Evolutionary conservation across 2,113 vertebrate genomes (phyloP).

Genomic region (Naja naja): DNA sequence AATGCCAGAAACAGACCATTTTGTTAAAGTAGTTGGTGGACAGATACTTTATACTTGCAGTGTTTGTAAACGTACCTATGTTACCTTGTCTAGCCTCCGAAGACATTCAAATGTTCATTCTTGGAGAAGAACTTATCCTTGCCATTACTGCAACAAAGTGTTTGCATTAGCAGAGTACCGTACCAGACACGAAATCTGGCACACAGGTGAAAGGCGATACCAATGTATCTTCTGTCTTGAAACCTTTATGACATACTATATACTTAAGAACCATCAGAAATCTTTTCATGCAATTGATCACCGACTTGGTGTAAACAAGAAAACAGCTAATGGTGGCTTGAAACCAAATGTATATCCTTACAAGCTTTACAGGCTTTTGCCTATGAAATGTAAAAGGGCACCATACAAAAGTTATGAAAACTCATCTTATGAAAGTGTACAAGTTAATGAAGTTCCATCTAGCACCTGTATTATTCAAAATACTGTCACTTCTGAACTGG

Average conservation of each 20-base stretch:
- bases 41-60: constrained; percentile 89
- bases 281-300: constrained; percentile 97
- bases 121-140: constrained; percentile 95
- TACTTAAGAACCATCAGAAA: constrained; percentile 97
- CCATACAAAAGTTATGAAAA: constrained; percentile 87
- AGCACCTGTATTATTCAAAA: constrained; percentile 61
- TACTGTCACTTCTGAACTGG: constrained; percentile 68
- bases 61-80: constrained; percentile 92
- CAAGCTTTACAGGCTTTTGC: constrained; percentile 93
- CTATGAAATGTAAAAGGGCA: constrained; percentile 91
- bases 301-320: constrained; percentile 86
- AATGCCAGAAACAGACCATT: constrained; percentile 75
- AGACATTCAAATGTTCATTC: constrained; percentile 97
- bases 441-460: constrained; percentile 60
- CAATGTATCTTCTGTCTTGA: constrained; percentile 98
- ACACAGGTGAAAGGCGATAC: constrained; percentile 94
- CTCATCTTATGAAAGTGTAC: constrained; percentile 77
- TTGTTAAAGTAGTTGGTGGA: constrained; percentile 75
- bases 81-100: constrained; percentile 92
- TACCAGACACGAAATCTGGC: constrained; percentile 97
- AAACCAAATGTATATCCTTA: constrained; percentile 92
- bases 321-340: constrained; percentile 86
- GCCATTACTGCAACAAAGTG: constrained; percentile 97
- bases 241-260: constrained; percentile 98
- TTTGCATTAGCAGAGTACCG: constrained; percentile 97